Conservation (phyloP, 2,888 invertebrate genomes). For the Sphaeridia pumilis region DNA sequence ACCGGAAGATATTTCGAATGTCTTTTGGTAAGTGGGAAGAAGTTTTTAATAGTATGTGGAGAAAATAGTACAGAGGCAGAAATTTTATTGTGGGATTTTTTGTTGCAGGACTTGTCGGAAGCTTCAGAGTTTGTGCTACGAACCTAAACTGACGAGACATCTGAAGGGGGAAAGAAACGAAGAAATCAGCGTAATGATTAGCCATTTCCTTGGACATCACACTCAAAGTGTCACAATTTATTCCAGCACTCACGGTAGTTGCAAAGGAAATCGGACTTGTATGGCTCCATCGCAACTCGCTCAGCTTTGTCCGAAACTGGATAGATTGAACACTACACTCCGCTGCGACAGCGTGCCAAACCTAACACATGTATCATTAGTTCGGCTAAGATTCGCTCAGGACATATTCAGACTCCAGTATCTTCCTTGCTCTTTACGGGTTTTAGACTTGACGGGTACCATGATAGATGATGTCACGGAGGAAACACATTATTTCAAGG, state of each 20-base stretch:
- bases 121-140: conserved; percentile 24
- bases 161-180: conserved; percentile 24
- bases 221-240: conserved; percentile 21
- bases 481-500: conserved; percentile 25
- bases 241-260: conserved; percentile 19
- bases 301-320: background rate
- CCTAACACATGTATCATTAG: conserved; percentile 25
- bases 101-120: conserved; percentile 24
- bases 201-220: conserved; percentile 14
- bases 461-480: conserved; percentile 22
- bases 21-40: conserved; percentile 20
- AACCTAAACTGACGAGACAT: conserved; percentile 24
- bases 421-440: conserved; percentile 25
- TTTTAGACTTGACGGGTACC: conserved; percentile 28
- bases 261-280: conserved; percentile 25
- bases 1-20: conserved; percentile 21
- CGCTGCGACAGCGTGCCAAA: conserved; percentile 1
- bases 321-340: background rate
- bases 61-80: background rate
- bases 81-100: background rate
- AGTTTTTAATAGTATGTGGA: background rate
- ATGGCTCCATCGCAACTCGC: conserved; percentile 22
- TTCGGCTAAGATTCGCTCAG: conserved; percentile 25
- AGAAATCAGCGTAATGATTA: conserved; percentile 18
- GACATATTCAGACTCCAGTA: conserved; percentile 20